Percentiles rank a stretch among this genome's conserved stretches.
Evolutionary conservation across 2,797 vertebrate species (phyloP).

Genomic region (Oreochromis grahami): DNA sequence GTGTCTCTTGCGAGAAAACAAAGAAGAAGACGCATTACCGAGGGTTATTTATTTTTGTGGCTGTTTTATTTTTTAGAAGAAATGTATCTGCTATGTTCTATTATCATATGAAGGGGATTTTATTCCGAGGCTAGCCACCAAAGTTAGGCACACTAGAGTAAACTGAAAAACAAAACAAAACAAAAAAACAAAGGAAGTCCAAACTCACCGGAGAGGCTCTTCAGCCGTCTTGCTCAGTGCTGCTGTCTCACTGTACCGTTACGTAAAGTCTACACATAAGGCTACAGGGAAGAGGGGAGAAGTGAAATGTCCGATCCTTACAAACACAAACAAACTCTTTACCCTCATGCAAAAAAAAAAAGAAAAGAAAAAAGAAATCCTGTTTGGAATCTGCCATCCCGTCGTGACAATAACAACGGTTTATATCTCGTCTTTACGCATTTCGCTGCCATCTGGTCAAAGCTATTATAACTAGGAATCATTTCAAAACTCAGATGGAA

Average conservation of each 20-base stretch:
- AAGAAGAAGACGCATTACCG: not conserved
- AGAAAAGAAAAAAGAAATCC: not conserved
- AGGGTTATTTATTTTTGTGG: not conserved
- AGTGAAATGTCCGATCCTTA: constrained; percentile 10
- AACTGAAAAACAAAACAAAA: not conserved
- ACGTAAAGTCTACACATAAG: not conserved
- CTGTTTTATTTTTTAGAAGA: not conserved
- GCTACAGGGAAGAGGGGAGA: not conserved
- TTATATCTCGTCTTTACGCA: constrained; percentile 47
- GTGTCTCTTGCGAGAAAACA: not conserved
- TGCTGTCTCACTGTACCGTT: constrained; percentile 18
- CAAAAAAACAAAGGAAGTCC: not conserved
- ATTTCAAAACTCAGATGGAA: constrained; percentile 69
- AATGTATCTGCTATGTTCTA: not conserved
- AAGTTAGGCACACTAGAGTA: not conserved
- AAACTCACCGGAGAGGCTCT: constrained; percentile 63
- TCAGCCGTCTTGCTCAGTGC: constrained; percentile 18
- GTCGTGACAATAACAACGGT: not conserved
- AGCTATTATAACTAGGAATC: constrained; percentile 36
- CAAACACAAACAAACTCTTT: constrained; percentile 27
- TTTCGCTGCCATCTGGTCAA: constrained; percentile 12
- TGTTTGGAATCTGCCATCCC: constrained; percentile 1
- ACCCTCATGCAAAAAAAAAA: not conserved
- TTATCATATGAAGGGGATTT: not conserved
- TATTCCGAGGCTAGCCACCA: not conserved